A percentile compares a stretch with the other conserved stretches of the same genome.
phyloP scores from a whole-genome alignment of 2,888 invertebrate genomes.

The Heteromurus nitidus region DNA sequence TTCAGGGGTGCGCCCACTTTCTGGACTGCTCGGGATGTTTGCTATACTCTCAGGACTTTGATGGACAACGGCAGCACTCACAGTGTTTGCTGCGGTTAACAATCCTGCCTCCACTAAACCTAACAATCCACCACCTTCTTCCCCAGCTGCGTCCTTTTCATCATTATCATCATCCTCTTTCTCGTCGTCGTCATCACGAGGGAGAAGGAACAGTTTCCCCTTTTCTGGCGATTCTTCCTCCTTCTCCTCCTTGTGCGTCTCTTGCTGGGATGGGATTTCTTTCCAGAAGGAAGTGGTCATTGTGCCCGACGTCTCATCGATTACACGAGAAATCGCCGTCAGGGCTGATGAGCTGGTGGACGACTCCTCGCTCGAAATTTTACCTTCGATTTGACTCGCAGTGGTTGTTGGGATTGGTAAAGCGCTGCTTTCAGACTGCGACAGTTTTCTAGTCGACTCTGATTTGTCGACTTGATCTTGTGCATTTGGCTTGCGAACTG shows the following conservation, averaged over 20 bases:
- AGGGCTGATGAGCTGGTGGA: conserved; percentile 11
- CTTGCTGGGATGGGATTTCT: conserved; percentile 38
- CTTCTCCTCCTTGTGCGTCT: conserved; percentile 16
- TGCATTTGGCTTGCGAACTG: not conserved
- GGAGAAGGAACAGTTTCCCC: conserved; percentile 66
- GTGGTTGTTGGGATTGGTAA: conserved; percentile 3
- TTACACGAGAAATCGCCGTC: conserved; percentile 23
- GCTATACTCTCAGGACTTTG: conserved; percentile 70
- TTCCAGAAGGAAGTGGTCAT: conserved; percentile 59
- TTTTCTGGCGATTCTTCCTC: conserved; percentile 20
- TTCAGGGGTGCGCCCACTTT: conserved; percentile 43
- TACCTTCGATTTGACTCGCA: conserved; percentile 2
- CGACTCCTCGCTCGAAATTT: conserved; percentile 14
- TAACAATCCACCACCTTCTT: conserved; percentile 54
- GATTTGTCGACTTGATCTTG: conserved; percentile 24
- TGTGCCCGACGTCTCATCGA: conserved; percentile 45
- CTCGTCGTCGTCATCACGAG: conserved; percentile 66
- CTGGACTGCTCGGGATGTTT: conserved; percentile 53
- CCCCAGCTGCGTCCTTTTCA: conserved; percentile 40
- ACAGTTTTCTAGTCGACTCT: conserved; percentile 22
- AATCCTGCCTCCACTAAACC: conserved; percentile 69
- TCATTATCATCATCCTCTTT: conserved; percentile 54
- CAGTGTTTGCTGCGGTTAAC: conserved; percentile 69
- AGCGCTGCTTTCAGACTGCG: not conserved
- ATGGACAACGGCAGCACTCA: conserved; percentile 70